Evolutionary conservation across 2,888 invertebrate genomes (phyloP).

Genomic region (Abscondita cerata): DNA sequence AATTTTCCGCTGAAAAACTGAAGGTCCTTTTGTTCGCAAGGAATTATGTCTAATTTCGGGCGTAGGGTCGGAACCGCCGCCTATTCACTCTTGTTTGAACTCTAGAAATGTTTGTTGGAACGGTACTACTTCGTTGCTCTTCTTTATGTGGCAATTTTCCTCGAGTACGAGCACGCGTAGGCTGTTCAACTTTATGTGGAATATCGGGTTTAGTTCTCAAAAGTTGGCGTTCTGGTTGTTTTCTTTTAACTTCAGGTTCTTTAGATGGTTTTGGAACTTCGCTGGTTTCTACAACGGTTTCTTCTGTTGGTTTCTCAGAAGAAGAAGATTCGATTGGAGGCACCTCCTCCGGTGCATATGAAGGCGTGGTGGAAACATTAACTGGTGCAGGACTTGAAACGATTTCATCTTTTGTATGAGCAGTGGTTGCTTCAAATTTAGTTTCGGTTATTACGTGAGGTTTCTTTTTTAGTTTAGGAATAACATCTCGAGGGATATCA

Average conservation of each 20-base stretch:
- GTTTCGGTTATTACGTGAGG: slow-evolving; percentile 52
- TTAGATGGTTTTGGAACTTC: background rate
- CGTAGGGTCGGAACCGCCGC: slow-evolving; percentile 27
- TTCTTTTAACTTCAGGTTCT: slow-evolving; percentile 12
- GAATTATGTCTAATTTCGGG: slow-evolving; percentile 17
- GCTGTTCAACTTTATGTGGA: slow-evolving; percentile 2
- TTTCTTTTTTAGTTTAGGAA: slow-evolving; percentile 40
- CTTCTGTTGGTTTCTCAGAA: slow-evolving; percentile 16
- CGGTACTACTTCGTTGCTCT: slow-evolving; percentile 8
- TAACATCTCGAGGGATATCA: slow-evolving; percentile 51
- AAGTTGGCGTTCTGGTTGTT: slow-evolving; percentile 5
- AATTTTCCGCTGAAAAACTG: slow-evolving; percentile 43
- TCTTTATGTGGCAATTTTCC: slow-evolving; percentile 4
- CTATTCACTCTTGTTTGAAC: slow-evolving; percentile 14
- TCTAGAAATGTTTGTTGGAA: slow-evolving; percentile 1
- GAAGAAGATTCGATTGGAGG: background rate
- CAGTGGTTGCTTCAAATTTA: slow-evolving; percentile 48
- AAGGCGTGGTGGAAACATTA: slow-evolving; percentile 12
- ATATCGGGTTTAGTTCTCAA: too few species aligned
- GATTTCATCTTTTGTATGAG: slow-evolving; percentile 38
- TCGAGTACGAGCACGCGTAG: background rate
- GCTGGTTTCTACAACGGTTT: background rate
- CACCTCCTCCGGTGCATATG: slow-evolving; percentile 19
- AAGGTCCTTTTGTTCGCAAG: slow-evolving; percentile 38
- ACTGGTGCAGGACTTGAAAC: slow-evolving; percentile 26